A percentile compares a stretch with the other conserved stretches of the same genome.
These are phyloP conservation scores for Channa striata DNA, from an alignment of 2,797 vertebrate genomes.

Conservation along the genomic window DNA sequence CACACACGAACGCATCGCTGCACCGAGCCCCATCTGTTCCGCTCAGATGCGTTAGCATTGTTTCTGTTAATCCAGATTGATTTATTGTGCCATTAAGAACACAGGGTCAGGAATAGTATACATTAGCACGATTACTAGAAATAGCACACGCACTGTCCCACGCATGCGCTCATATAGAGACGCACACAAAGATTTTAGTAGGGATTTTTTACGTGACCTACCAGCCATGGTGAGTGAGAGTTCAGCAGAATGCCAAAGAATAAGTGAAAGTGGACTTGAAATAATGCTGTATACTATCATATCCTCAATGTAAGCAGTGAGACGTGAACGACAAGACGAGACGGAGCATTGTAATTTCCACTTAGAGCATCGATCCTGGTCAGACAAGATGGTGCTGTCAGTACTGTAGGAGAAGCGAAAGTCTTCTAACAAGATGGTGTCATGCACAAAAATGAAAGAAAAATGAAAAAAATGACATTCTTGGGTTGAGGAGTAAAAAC, in stretches of 20 bases:
- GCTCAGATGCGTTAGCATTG: conserved; percentile 63
- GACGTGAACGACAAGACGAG: conserved; percentile 53
- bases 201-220: conserved; percentile 28
- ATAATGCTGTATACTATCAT: conserved; percentile 18
- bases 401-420: conserved; percentile 30
- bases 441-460: conserved; percentile 6
- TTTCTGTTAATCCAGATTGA: conserved; percentile 75
- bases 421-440: conserved; percentile 33
- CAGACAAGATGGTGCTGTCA: conserved; percentile 41
- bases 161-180: background rate
- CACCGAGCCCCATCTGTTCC: conserved; percentile 75
- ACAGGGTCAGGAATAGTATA: conserved; percentile 30
- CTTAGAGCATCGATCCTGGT: conserved; percentile 49
- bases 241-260: conserved; percentile 45
- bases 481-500: background rate
- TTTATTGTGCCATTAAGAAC: conserved; percentile 59
- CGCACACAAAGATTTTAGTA: conserved; percentile 28
- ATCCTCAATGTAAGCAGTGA: conserved; percentile 49
- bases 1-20: background rate
- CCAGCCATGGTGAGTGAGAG: conserved; percentile 42
- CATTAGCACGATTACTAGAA: conserved; percentile 11
- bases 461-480: too few species aligned
- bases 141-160: background rate
- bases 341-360: conserved; percentile 50
- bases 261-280: conserved; percentile 3